Evolutionary conservation across 1,140 invertebrate species (phyloP).

Genomic region (Diploscapter pachys): DNA sequence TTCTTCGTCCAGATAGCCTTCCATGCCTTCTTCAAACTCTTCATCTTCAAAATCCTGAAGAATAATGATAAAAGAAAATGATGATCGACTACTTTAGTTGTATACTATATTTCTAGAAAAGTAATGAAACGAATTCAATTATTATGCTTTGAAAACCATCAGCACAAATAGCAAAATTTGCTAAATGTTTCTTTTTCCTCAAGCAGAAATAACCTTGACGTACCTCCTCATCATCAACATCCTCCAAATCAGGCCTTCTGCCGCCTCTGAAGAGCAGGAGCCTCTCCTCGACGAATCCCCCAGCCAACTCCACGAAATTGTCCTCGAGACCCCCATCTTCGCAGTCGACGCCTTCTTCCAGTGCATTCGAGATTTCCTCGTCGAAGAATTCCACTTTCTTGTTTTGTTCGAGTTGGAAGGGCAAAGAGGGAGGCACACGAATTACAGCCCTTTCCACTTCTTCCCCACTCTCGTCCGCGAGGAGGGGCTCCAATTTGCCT

Average conservation of each 20-base stretch:
- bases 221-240: conserved; percentile 31
- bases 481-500: conserved; percentile 4
- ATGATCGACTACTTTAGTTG: no score
- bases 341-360: conserved; percentile 22
- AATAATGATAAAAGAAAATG: neutral
- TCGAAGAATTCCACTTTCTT: conserved; percentile 23
- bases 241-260: conserved; percentile 37
- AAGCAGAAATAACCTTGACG: conserved; percentile 9
- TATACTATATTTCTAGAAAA: no score
- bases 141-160: no score
- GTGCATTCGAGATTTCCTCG: conserved; percentile 23
- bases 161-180: no score
- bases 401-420: conserved; percentile 74
- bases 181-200: conserved; percentile 20
- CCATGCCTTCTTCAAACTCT: conserved; percentile 27
- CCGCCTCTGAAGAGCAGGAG: conserved; percentile 7
- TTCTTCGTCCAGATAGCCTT: conserved; percentile 57
- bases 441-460: conserved; percentile 53
- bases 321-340: conserved; percentile 80
- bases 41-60: conserved; percentile 31
- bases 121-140: no score
- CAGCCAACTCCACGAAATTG: conserved; percentile 79
- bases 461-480: conserved; percentile 52
- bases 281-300: conserved; percentile 63
- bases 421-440: conserved; percentile 20